Percentiles rank a stretch among this genome's conserved stretches.
These are phyloP conservation scores for Leguminivora glycinivorella DNA, from an alignment of 1,140 invertebrate species.

Conservation along the genomic window DNA sequence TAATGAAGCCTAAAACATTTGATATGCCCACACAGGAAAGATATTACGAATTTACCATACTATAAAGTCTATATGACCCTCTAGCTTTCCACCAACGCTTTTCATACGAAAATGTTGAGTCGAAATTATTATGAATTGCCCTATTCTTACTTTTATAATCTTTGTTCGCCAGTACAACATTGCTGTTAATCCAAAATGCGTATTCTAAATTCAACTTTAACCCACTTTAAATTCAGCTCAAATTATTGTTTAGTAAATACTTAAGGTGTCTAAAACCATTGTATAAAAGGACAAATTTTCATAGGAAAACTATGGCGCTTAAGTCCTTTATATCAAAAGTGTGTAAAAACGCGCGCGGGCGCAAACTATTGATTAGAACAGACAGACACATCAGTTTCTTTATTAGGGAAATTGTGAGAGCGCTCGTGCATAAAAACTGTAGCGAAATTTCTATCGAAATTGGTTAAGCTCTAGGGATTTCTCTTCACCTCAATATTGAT, in stretches of 20 bases:
- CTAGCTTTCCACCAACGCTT: no score
- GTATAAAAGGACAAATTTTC: not conserved
- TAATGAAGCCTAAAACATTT: no score
- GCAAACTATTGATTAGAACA: slow-evolving; percentile 4
- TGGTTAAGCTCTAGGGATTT: slow-evolving; percentile 8
- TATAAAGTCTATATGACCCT: no score
- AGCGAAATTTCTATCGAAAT: slow-evolving; percentile 13
- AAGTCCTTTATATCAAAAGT: not conserved
- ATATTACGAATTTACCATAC: no score
- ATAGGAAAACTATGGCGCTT: not conserved
- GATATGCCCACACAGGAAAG: no score
- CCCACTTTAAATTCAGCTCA: not conserved
- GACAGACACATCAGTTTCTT: slow-evolving; percentile 22
- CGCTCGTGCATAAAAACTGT: slow-evolving; percentile 8
- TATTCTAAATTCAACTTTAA: not conserved
- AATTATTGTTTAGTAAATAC: not conserved
- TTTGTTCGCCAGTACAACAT: not conserved
- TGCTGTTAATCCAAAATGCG: not conserved
- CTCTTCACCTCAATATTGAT: not conserved
- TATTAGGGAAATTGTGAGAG: slow-evolving; percentile 3
- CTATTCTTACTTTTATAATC: no score
- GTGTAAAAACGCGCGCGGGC: not conserved
- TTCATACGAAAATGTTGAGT: no score
- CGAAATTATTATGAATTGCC: no score
- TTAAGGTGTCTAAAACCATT: not conserved